These are phyloP conservation scores for Apistogramma diplotaenia DNA, from an alignment of 2,113 vertebrate species.

Conservation along the genomic window DNA sequence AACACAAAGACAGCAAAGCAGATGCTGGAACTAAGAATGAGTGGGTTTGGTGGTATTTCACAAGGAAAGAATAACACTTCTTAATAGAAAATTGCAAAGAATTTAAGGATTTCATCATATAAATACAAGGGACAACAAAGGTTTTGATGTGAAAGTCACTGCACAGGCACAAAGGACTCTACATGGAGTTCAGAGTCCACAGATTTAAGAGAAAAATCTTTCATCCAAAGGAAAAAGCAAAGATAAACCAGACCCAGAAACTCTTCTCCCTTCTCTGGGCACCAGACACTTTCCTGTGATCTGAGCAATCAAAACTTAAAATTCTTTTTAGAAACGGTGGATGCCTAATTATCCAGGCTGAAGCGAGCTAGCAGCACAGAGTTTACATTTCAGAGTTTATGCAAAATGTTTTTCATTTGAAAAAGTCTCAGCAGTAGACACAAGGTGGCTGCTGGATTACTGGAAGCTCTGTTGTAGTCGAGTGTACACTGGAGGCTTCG, in stretches of 20 bases:
- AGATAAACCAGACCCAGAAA: background rate
- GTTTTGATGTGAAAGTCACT: background rate
- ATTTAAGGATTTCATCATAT: background rate
- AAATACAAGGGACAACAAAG: background rate
- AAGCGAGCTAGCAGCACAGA: background rate
- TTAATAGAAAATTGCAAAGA: background rate
- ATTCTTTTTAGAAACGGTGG: rapidly evolving
- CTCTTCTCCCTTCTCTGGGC: background rate
- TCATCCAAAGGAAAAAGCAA: background rate
- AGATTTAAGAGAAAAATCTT: background rate
- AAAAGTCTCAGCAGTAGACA: background rate
- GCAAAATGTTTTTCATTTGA: background rate
- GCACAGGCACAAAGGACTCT: background rate
- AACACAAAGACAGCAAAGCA: background rate
- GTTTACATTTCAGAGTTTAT: background rate
- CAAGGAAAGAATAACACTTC: background rate
- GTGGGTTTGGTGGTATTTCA: background rate
- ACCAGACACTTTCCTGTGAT: background rate
- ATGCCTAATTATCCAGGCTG: background rate
- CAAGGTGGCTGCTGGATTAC: background rate
- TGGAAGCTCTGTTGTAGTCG: background rate
- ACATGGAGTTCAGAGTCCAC: too few species aligned
- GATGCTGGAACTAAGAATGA: background rate
- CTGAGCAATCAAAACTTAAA: background rate
- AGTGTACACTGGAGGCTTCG: background rate